Percentiles rank a stretch among this genome's conserved stretches.
Evolutionary conservation across 2,113 vertebrate genomes (phyloP).

Genomic region (Dryoscopus gambensis): DNA sequence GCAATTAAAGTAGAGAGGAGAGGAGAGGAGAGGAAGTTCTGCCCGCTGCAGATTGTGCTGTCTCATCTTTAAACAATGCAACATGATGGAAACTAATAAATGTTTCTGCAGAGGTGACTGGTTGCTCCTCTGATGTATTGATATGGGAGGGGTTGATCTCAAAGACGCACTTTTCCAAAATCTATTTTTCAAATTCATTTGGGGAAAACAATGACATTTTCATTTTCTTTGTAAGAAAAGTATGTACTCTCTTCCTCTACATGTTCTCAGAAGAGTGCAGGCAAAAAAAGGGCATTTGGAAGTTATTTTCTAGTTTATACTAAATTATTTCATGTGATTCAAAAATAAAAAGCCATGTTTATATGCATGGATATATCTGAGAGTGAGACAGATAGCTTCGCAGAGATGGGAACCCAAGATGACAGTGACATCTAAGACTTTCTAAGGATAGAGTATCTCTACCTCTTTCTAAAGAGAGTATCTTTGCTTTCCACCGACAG

Average conservation of each 20-base stretch:
- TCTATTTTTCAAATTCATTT: conserved; percentile 33
- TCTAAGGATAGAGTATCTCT: too few relatives aligned
- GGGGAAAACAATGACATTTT: conserved; percentile 36
- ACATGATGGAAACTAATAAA: conserved; percentile 33
- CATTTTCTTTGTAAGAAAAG: conserved; percentile 12
- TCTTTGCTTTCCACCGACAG: background rate
- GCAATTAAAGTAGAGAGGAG: conserved; percentile 25
- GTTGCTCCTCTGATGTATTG: background rate
- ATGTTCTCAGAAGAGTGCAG: background rate
- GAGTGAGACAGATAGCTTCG: background rate
- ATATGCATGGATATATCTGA: background rate
- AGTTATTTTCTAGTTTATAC: conserved; percentile 15
- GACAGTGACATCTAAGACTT: background rate
- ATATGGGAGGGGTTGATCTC: background rate
- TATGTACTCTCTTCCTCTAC: background rate
- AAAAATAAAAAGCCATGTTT: conserved; percentile 11
- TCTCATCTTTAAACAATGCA: conserved; percentile 43
- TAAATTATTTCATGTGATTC: background rate
- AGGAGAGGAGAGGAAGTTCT: conserved; percentile 20
- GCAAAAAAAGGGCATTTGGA: conserved; percentile 24
- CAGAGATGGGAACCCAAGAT: background rate
- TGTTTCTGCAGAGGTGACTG: conserved; percentile 4
- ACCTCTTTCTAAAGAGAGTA: too few relatives aligned
- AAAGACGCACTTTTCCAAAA: background rate
- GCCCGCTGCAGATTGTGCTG: background rate